A percentile compares a stretch with the other conserved stretches of the same genome.
phyloP scores from a whole-genome alignment of 1,140 invertebrate genomes.

The Neomicropteryx cornuta region DNA sequence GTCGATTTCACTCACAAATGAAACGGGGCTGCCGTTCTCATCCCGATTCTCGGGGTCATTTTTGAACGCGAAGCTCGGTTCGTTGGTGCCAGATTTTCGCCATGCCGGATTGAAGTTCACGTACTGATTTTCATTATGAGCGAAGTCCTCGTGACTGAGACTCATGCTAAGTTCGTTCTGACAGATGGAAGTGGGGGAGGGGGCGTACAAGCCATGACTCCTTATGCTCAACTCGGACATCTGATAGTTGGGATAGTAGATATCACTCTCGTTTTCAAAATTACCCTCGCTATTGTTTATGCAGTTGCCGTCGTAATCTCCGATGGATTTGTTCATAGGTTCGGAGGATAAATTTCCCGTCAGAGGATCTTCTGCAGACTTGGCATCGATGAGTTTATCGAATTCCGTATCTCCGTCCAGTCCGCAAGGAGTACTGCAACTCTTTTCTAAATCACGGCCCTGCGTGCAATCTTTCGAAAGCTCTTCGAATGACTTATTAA shows the following conservation, averaged over 20 bases:
- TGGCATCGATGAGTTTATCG: slow-evolving; percentile 27
- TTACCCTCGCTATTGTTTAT: slow-evolving; percentile 33
- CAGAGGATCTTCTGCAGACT: slow-evolving; percentile 21
- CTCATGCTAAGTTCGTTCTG: slow-evolving; percentile 32
- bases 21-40: slow-evolving; percentile 25
- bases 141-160: slow-evolving; percentile 37
- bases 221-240: slow-evolving; percentile 49
- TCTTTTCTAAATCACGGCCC: slow-evolving; percentile 17
- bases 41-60: slow-evolving; percentile 33
- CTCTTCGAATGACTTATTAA: slow-evolving; percentile 21
- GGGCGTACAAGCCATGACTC: slow-evolving; percentile 45
- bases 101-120: slow-evolving; percentile 36
- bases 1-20: slow-evolving; percentile 42
- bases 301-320: slow-evolving; percentile 41
- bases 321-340: slow-evolving; percentile 27
- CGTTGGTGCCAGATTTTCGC: slow-evolving; percentile 33
- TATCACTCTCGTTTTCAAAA: slow-evolving; percentile 44
- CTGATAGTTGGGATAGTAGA: slow-evolving; percentile 45
- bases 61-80: slow-evolving; percentile 31
- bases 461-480: slow-evolving; percentile 25
- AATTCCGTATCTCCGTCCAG: slow-evolving; percentile 18
- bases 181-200: slow-evolving; percentile 40
- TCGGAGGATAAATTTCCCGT: slow-evolving; percentile 13
- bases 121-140: slow-evolving; percentile 34
- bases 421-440: slow-evolving; percentile 21